These are phyloP conservation scores for Amblyjoppa proteus DNA, from an alignment of 2,888 invertebrate species.

Conservation along the genomic window DNA sequence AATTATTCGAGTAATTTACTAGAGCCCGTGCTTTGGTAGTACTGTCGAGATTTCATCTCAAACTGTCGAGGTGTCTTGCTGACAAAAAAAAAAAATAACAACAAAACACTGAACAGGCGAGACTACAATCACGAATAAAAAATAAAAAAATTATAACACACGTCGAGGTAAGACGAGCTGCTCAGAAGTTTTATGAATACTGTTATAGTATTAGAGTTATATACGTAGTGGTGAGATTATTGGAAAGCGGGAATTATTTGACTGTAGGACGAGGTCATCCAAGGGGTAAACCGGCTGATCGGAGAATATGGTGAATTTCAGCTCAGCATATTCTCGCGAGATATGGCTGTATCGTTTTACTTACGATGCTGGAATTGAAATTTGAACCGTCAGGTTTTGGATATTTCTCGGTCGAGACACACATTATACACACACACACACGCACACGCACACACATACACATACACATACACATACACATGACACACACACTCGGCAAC, in stretches of 20 bases:
- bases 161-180: constrained; percentile 57
- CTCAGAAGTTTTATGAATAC: constrained; percentile 62
- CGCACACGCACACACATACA: not conserved
- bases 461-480: not conserved
- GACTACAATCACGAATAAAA: constrained; percentile 63
- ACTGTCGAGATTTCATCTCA: constrained; percentile 46
- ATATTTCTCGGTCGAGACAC: not conserved
- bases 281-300: not conserved
- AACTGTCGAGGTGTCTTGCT: constrained; percentile 32
- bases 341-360: constrained; percentile 11
- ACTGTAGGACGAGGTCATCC: not conserved
- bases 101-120: constrained; percentile 57
- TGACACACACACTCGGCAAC: constrained; percentile 4
- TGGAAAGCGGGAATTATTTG: constrained; percentile 2
- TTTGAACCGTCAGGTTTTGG: not conserved
- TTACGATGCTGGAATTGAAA: not conserved
- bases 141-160: constrained; percentile 33
- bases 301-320: constrained; percentile 30
- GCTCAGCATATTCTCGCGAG: not conserved
- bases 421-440: not conserved
- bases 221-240: not conserved
- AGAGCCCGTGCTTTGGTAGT: constrained; percentile 35
- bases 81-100: not conserved
- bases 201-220: constrained; percentile 48
- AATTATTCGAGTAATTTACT: constrained; percentile 18